Evolutionary conservation across 64 coral and sea anemone genomes (phyloP), one percentile per base, ranked within the genome.

Genomic region (Stichodactyla helianthus): DNA sequence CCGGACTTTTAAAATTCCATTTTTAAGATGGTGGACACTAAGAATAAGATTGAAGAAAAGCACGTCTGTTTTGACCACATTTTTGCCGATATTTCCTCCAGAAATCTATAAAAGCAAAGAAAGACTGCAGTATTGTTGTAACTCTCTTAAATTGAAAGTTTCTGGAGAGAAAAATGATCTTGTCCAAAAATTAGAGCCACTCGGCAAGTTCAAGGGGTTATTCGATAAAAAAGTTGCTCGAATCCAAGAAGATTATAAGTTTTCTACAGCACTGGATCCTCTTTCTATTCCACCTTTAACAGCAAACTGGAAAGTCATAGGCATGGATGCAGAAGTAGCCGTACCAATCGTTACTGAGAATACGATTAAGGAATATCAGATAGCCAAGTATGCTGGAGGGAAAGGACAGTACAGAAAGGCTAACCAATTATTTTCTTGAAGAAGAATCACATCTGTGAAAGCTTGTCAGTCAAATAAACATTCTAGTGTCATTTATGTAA

Each of bases 381-480:
- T 86, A 86, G 92, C 92, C 4, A 89, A 93, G 77, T 93, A 77
- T 82, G 84, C 87, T 86, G 87, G 84, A 85, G 89, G 92, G 18
- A 93, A 86, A 93, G 92, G 83, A 51, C 87, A 93, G 52, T 93
- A 89, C 83, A 93, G 92, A 55, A 93, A 93, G 83, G 92, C 87
- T 82, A 55, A 93, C 84, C 51, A n/a, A 59, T 22, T 93, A 52
- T 89, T 89, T 57, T 93, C 83, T 86, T 93, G 62, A 60, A 82
- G 91, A 86, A 89, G 91, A 88, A 93, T 88, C 79, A 88, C 86
- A 83, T 93, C 87, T 22, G 87, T 93, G 1, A 89, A 93, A 89
- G 57, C 59, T 85, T 59, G 59, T 77, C 16, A 90, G 31, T 77
- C 54, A 63, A 91, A 19, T 89, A 78, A 93, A 53, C 19, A 59